phyloP scores from a whole-genome alignment of 1,140 invertebrate genomes.

The Drosophila auraria region DNA sequence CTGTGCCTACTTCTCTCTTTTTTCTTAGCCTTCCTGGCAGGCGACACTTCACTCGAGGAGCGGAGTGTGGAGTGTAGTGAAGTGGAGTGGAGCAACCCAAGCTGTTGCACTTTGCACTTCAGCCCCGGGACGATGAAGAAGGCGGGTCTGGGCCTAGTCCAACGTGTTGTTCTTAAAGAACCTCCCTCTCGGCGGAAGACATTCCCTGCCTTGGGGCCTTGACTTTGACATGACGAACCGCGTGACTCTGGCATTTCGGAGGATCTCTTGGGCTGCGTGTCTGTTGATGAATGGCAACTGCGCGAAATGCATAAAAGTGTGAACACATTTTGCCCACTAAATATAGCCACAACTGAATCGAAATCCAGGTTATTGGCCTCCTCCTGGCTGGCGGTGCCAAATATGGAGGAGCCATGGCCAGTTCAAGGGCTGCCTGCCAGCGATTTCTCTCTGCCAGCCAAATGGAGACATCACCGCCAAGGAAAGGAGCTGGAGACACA shows the following conservation, averaged over 20 bases:
- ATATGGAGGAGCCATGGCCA: constrained; percentile 66
- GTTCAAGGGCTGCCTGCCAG: constrained; percentile 68
- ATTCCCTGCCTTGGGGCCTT: constrained; percentile 37
- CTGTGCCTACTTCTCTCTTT: constrained; percentile 28
- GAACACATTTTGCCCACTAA: constrained; percentile 58
- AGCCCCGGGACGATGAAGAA: constrained; percentile 40
- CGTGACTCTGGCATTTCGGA: constrained; percentile 70
- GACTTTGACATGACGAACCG: constrained; percentile 76
- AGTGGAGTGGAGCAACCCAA: constrained; percentile 35
- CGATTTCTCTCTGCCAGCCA: constrained; percentile 47
- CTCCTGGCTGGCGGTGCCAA: constrained; percentile 61
- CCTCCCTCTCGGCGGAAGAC: constrained; percentile 18
- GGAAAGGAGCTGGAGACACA: neutral
- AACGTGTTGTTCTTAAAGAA: constrained; percentile 10
- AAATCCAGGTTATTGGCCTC: constrained; percentile 49
- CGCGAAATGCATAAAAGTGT: constrained; percentile 75
- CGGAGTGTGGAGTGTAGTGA: constrained; percentile 16
- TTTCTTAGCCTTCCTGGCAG: constrained; percentile 43
- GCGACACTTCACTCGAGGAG: constrained; percentile 64
- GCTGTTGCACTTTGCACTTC: constrained; percentile 81
- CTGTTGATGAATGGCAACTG: constrained; percentile 68
- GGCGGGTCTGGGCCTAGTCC: constrained; percentile 8
- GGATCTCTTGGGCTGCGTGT: constrained; percentile 48
- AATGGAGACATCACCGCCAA: constrained; percentile 54
- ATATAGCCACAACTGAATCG: constrained; percentile 47